Conservation (phyloP, 92 coral and sea anemone genomes). For the Chrysogorgia sp. region DNA sequence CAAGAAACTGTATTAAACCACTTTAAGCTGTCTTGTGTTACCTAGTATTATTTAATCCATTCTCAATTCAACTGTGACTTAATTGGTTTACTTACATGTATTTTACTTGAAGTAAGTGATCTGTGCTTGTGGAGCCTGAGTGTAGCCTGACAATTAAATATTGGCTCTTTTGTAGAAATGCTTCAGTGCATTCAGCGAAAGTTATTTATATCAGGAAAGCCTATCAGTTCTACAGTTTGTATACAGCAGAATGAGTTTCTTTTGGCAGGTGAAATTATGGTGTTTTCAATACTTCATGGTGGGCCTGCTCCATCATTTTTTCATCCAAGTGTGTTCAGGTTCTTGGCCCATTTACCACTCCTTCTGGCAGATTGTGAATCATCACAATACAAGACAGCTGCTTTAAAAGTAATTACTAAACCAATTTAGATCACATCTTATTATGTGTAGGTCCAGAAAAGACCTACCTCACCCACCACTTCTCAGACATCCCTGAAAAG, state of each 20-base stretch:
- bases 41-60: too few species aligned
- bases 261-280: slow-evolving; percentile 25
- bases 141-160: not conserved
- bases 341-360: slow-evolving; percentile 9
- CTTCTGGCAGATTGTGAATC: not conserved
- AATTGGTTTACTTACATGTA: too few species aligned
- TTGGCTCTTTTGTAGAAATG: slow-evolving; percentile 7
- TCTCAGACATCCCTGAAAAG: too few species aligned
- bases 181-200: not conserved
- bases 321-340: not conserved
- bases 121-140: not conserved
- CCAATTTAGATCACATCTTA: too few species aligned
- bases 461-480: too few species aligned
- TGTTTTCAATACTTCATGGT: slow-evolving; percentile 22
- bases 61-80: too few species aligned
- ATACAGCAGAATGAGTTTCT: not conserved
- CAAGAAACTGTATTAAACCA: too few species aligned
- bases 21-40: not conserved
- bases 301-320: slow-evolving; percentile 43
- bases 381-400: not conserved
- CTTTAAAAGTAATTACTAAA: slow-evolving; percentile 24
- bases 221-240: slow-evolving; percentile 19
- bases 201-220: slow-evolving; percentile 30
- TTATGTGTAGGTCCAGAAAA: too few species aligned
- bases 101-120: not conserved